Percentiles rank a stretch among this genome's conserved stretches.
Conservation (phyloP, 2,888 invertebrate genomes). For the Charanyca ferruginea region DNA sequence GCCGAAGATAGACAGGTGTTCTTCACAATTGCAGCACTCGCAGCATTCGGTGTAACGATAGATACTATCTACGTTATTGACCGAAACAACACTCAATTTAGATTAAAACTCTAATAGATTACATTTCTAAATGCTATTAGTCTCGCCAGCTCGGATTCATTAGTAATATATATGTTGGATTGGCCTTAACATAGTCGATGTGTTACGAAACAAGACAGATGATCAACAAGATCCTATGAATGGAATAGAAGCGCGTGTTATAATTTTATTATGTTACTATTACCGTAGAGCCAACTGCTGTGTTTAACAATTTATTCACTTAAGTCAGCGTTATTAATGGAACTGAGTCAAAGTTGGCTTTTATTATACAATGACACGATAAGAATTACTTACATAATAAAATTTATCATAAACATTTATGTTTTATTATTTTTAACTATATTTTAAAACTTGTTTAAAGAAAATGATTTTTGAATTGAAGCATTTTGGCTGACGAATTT, state of each 20-base stretch:
- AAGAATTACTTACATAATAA: neutral
- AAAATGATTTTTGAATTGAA: no score
- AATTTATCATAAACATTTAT: neutral
- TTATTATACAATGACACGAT: constrained; percentile 16
- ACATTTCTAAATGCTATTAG: constrained; percentile 77
- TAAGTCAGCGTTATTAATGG: constrained; percentile 31
- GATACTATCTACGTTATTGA: constrained; percentile 84
- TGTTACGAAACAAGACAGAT: constrained; percentile 72
- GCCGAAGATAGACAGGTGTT: constrained; percentile 56
- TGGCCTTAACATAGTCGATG: constrained; percentile 74
- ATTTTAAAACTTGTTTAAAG: neutral
- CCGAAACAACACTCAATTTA: constrained; percentile 78
- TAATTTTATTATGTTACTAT: constrained; percentile 41
- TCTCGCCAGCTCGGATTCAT: constrained; percentile 77
- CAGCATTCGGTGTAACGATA: constrained; percentile 62
- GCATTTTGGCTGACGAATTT: no score
- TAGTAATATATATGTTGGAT: constrained; percentile 68
- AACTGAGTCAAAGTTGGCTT: constrained; percentile 23
- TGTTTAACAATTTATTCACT: constrained; percentile 32
- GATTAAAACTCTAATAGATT: constrained; percentile 69
- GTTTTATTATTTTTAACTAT: neutral
- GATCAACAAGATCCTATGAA: constrained; percentile 74
- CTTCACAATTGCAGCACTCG: constrained; percentile 65
- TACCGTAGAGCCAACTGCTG: constrained; percentile 24
- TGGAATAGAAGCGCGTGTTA: constrained; percentile 71